Base-by-base conservation (phyloP, 2,888 invertebrate genomes). In the Dolichopus griseipennis region DNA sequence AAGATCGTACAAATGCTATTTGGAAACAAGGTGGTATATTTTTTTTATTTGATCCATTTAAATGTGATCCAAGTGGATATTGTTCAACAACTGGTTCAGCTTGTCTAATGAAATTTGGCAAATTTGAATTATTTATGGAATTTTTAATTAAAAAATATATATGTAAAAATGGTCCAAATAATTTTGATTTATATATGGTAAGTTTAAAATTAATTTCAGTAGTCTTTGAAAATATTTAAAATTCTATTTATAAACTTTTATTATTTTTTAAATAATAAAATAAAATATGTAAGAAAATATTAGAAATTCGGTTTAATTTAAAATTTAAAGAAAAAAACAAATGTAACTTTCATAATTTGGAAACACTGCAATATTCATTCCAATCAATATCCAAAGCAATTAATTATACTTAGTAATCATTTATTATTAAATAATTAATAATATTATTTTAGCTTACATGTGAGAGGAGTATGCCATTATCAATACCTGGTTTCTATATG, bases 1-100 rank as follows among this genome's bases (percentile, higher is more conserved):
- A 81, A 72, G 76, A 79, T 70, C 71, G 72, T 67, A 12, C 66
- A 72, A 78, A 83, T 1, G 82, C 81, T 0, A 74, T 84, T 7
- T 85, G 83, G 83, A 81, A 78, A 68, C 62, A 61, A 61, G 76
- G 75, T 0, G 75, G 77, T 2, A 73, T 77, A 5, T 83, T 78
- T 67, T 84, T 81, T 72, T 77, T 82, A 71, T 84, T 82, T 70
- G 83, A 84, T 72, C 78, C 83, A 0, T 78, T 82, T 70, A 80
- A 82, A 33, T 76, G 83, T 21, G 81, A 83, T 21, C 81, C 83
- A 0, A 76, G 74, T 66, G 83, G 83, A 0, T 34, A 73, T 2
- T 64, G 71, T 34, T 75, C 76, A 9, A 71, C 73, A 4, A 77
- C 75, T 65, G 83, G 83, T 7, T 75, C 78, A 9, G 79, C 81